A percentile compares a stretch with the other conserved stretches of the same genome.
Evolutionary conservation across 2,888 invertebrate species (phyloP).

Genomic region (Gari tellinella): DNA sequence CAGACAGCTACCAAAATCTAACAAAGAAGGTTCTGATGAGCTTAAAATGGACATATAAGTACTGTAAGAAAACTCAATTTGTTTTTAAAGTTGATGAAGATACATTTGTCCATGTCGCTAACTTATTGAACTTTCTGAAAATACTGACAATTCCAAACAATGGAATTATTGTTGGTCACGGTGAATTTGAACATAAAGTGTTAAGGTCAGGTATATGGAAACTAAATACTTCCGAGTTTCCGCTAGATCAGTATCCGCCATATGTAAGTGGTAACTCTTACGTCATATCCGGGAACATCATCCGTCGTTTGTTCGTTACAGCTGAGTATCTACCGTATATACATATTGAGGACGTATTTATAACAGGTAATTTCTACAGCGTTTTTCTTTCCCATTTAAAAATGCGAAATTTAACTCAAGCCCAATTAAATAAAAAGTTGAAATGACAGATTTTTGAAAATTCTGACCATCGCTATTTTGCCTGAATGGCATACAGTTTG

Average conservation of each 20-base stretch:
- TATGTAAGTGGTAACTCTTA: slow-evolving; percentile 73
- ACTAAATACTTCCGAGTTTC: slow-evolving; percentile 56
- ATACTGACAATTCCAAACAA: slow-evolving; percentile 23
- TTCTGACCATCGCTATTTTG: too few species aligned
- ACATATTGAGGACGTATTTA: slow-evolving; percentile 74
- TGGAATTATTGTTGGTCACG: slow-evolving; percentile 59
- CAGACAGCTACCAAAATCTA: slow-evolving; percentile 61
- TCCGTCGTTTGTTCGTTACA: slow-evolving; percentile 47
- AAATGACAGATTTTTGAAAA: too few species aligned
- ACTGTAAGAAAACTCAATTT: slow-evolving; percentile 53
- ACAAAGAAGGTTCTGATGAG: slow-evolving; percentile 63
- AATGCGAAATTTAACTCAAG: too few species aligned
- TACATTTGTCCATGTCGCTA: slow-evolving; percentile 58
- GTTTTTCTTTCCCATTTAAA: too few species aligned
- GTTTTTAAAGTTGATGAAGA: slow-evolving; percentile 66
- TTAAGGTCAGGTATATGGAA: slow-evolving; percentile 65
- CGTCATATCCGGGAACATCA: slow-evolving; percentile 64
- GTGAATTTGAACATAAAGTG: slow-evolving; percentile 44
- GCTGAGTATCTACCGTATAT: slow-evolving; percentile 67
- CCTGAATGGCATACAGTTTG: too few species aligned
- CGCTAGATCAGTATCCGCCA: slow-evolving; percentile 60
- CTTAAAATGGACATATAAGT: slow-evolving; percentile 56
- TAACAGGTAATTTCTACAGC: slow-evolving; percentile 75
- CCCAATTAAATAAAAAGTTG: too few species aligned
- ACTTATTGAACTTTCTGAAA: slow-evolving; percentile 37